Conservation (phyloP, 2,113 vertebrate genomes). For the Elephas maximus region DNA sequence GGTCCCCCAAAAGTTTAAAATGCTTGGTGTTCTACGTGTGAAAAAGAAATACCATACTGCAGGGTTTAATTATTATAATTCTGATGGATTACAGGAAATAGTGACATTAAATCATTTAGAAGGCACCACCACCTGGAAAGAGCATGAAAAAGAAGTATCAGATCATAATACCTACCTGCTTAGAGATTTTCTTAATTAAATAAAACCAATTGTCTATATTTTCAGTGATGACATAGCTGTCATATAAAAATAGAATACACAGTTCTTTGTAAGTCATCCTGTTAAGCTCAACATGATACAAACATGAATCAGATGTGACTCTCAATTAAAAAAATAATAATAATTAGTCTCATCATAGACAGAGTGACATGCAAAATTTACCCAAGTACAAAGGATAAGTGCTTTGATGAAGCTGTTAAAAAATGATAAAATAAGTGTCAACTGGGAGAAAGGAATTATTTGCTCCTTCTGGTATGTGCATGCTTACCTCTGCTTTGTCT, state of each 20-base stretch:
- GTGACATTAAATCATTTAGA: slow-evolving; percentile 35
- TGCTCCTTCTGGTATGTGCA: neutral
- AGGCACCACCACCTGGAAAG: neutral
- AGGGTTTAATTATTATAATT: slow-evolving; percentile 10
- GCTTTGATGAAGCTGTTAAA: neutral
- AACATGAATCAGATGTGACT: neutral
- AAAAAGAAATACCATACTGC: neutral
- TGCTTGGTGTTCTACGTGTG: neutral
- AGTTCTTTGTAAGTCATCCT: neutral
- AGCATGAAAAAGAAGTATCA: neutral
- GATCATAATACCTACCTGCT: neutral
- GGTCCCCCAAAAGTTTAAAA: neutral
- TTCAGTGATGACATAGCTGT: neutral
- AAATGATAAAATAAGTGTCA: neutral
- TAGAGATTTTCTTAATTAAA: neutral
- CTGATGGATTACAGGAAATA: slow-evolving; percentile 11
- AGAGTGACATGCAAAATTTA: neutral
- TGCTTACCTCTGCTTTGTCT: neutral
- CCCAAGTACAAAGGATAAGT: neutral
- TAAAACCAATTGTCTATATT: neutral
- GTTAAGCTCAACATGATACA: neutral
- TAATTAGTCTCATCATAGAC: neutral
- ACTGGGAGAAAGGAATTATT: neutral
- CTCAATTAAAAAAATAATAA: neutral
- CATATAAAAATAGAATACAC: neutral